Conservation (phyloP, 2,888 invertebrate genomes). For the Clostera curtula region DNA sequence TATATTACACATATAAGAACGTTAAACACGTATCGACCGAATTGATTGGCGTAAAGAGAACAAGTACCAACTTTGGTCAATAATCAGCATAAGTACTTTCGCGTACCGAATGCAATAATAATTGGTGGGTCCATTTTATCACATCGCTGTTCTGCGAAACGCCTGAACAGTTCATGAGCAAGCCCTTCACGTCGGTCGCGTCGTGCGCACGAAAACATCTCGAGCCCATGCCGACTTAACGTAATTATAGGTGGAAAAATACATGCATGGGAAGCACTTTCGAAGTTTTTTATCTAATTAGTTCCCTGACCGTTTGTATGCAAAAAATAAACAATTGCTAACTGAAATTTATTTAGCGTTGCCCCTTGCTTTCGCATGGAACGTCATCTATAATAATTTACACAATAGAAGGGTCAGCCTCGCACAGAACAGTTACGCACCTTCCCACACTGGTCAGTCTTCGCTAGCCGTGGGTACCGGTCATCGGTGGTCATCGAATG, state of each 20-base stretch:
- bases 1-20: no score
- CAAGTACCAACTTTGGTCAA: slow-evolving; percentile 67
- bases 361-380: slow-evolving; percentile 45
- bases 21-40: slow-evolving; percentile 21
- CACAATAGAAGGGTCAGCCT: slow-evolving; percentile 58
- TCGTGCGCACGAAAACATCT: slow-evolving; percentile 71
- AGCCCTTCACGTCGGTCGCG: slow-evolving; percentile 67
- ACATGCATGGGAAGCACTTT: slow-evolving; percentile 64
- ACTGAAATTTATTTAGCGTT: slow-evolving; percentile 35
- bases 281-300: slow-evolving; percentile 47
- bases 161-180: slow-evolving; percentile 67
- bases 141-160: slow-evolving; percentile 69
- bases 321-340: slow-evolving; percentile 55
- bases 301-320: slow-evolving; percentile 52
- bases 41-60: slow-evolving; percentile 68
- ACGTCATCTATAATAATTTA: slow-evolving; percentile 39
- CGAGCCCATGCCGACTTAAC: slow-evolving; percentile 55
- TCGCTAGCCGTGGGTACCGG: slow-evolving; percentile 49
- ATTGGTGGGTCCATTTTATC: slow-evolving; percentile 73
- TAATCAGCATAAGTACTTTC: slow-evolving; percentile 69
- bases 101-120: slow-evolving; percentile 69
- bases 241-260: slow-evolving; percentile 70
- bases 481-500: slow-evolving; percentile 66
- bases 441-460: slow-evolving; percentile 71
- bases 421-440: slow-evolving; percentile 41